Evolutionary conservation across 2,888 invertebrate species (phyloP).

Genomic region (Chironomus tentans): DNA sequence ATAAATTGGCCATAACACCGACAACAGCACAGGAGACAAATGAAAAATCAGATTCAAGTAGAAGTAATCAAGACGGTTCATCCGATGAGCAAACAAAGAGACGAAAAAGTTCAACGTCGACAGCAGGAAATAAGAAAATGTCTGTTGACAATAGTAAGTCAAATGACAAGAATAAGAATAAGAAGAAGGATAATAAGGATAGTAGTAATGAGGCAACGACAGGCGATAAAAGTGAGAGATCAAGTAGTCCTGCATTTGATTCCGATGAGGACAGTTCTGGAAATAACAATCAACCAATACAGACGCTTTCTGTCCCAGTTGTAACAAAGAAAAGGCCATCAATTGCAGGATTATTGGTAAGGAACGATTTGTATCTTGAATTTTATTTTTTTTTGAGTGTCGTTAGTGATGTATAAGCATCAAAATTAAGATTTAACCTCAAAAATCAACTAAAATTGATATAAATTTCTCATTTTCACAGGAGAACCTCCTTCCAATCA

Average conservation of each 20-base stretch:
- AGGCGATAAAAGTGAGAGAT: slow-evolving; percentile 67
- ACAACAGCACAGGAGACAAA: slow-evolving; percentile 12
- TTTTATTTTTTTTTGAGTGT: no score
- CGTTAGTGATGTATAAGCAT: no score
- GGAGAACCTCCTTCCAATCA: slow-evolving; percentile 22
- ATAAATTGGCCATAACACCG: slow-evolving; percentile 17
- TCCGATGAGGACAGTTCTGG: slow-evolving; percentile 83
- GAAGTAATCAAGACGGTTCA: slow-evolving; percentile 14
- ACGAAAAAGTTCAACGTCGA: slow-evolving; percentile 51
- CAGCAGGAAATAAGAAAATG: slow-evolving; percentile 44
- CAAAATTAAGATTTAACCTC: neutral
- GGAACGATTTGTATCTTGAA: slow-evolving; percentile 27
- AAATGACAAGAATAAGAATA: slow-evolving; percentile 37
- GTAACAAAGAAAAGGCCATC: slow-evolving; percentile 38
- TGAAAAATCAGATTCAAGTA: slow-evolving; percentile 8
- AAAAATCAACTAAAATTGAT: neutral
- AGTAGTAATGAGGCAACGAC: slow-evolving; percentile 41
- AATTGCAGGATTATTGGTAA: slow-evolving; percentile 40
- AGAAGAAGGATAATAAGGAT: slow-evolving; percentile 34
- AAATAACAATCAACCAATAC: slow-evolving; percentile 42
- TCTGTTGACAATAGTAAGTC: slow-evolving; percentile 44
- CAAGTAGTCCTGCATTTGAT: slow-evolving; percentile 89
- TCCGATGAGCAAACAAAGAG: slow-evolving; percentile 41
- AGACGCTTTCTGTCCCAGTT: slow-evolving; percentile 35
- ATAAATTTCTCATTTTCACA: neutral